Evolutionary conservation across 2,797 vertebrate genomes (phyloP), one percentile per base, ranked within the genome.

Genomic region (Gallinago nigripennis): DNA sequence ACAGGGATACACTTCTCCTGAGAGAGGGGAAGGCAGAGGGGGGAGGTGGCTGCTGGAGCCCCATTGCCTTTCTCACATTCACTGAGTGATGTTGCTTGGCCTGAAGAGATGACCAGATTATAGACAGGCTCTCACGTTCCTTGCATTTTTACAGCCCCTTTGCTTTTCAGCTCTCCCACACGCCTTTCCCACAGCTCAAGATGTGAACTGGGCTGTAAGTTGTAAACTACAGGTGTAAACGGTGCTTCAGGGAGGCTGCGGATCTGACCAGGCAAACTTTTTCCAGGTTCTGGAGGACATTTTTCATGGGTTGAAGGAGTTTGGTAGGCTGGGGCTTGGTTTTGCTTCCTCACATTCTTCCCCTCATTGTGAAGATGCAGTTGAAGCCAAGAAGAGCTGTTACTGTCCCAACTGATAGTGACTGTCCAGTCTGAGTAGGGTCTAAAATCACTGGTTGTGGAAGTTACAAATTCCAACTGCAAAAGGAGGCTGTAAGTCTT

Each of bases 1-100:
- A 23, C 14, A 28, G 23, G 39, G 45, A 23, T 41, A 17, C 12
- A 2, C 27, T 66, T 28, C 64, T 77, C 20, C 1, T 0, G 39
- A 35, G 30, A 14, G 30, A n/a, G 35, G n/a, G 13, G 16, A 56
- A 48, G 24, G 19, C 2, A 65, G 3, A 73, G 39, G 0, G 0
- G 16, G 12, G 43, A 81, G 30, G 8, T 72, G n/a, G 7, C 25
- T 76, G 35, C 86, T 92, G 50, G 20, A 76, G 23, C 33, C 25
- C 56, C 0, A 0, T 16, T 64, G 8, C 10, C 31, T 39, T 78
- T 85, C 56, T 78, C 46, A 35, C 28, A 11, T 45, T 41, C 45
- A 31, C 33, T 70, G 70, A 30, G 25, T 43, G 15, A 8, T 37
- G 37, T 39, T 68, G 25, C 27, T 56, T 63, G 69, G 10, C 37